Evolutionary conservation across 2,113 vertebrate genomes (phyloP), one percentile per base, ranked within the genome.

Genomic region (Anser brachyrhynchus): DNA sequence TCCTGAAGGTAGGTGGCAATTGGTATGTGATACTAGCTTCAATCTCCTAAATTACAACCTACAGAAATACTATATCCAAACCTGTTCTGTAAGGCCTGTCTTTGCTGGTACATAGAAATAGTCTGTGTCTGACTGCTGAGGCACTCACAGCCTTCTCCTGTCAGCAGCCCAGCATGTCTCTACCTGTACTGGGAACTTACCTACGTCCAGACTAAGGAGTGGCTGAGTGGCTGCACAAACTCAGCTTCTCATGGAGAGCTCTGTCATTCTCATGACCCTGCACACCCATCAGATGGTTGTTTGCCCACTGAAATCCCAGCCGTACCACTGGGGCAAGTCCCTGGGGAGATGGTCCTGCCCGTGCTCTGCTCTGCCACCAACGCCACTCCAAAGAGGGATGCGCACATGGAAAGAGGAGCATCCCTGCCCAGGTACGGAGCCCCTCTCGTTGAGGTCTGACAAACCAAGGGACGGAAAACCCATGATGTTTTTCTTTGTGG

Each of bases 401-500:
- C 3, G 19, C 1, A 0, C 15, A 6, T 13, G 25, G 16, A 62
- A 58, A 70, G 12, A 59, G 22, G 29, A 55, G 6, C 22, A 46
- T 13, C 26, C 13, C 39, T 61, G 46, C 22, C 16, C 25, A 7
- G 31, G 39, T 52, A 52, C 3, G 14, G n/a, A 55, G 22, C 6
- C 57, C 44, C 15, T 29, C 6, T 59, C 15, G 31, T 31, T 35
- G 5, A 71, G 4, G 6, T 65, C 19, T 52, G 26, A 46, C 12
- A 88, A 77, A 81, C 23, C 41, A 41, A 46, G 13, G 23, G 55
- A 58, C 19, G 25, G 23, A 33, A 72, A 84, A 80, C 18, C 72
- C 1, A 0, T 57, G 23, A 44, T 0, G 0, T 71, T 80, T 80
- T 59, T 22, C 26, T 23, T 84, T 81, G 29, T 16, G 59, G 39